These are phyloP conservation scores for Campylomormyrus numenius DNA, from an alignment of 2,113 vertebrate genomes.

Conservation along the genomic window DNA sequence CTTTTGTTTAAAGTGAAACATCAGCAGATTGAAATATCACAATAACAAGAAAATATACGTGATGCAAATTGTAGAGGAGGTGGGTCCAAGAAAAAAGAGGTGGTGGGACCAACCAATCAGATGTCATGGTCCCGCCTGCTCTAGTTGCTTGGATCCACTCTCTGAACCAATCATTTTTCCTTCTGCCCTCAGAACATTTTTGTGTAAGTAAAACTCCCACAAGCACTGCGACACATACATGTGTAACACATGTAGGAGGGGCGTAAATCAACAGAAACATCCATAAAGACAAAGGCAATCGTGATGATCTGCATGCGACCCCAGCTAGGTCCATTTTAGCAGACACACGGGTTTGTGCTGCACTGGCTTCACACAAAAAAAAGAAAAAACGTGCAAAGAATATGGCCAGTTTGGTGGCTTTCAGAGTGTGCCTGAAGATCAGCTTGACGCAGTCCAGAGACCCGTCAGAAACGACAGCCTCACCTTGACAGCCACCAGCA, in stretches of 20 bases:
- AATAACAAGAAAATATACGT: not conserved
- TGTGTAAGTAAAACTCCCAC: not conserved
- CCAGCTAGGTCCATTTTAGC: not conserved
- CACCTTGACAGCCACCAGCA: constrained; percentile 90
- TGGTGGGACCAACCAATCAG: too few species aligned
- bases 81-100: not conserved
- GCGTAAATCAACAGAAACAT: not conserved
- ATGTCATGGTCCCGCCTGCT: too few species aligned
- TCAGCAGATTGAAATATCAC: not conserved
- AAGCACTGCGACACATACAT: not conserved
- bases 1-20: not conserved
- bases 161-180: not conserved
- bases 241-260: not conserved
- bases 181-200: not conserved
- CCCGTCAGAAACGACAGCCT: constrained; percentile 38
- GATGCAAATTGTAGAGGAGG: not conserved
- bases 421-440: not conserved
- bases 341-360: not conserved
- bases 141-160: not conserved
- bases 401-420: not conserved
- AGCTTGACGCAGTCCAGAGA: not conserved
- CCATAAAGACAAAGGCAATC: not conserved
- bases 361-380: not conserved
- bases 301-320: not conserved
- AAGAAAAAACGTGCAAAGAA: not conserved